Evolutionary conservation across 2,797 vertebrate species (phyloP), one percentile per base, ranked within the genome.

Genomic region (Paedocypris micromegethes): DNA sequence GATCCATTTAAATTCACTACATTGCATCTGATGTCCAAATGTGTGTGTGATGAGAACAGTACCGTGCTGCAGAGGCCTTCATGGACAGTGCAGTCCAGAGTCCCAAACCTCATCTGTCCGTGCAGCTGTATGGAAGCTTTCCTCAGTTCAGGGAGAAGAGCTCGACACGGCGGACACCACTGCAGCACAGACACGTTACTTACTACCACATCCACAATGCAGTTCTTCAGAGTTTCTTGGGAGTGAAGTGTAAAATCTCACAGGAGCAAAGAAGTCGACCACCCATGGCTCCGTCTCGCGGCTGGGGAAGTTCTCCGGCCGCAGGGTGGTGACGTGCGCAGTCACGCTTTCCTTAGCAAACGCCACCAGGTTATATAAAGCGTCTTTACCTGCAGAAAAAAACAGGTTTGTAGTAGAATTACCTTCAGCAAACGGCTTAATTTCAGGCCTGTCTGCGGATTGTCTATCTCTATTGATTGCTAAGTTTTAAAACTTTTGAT

Each of bases 251-350:
- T 3, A 52, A 23, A 2, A 68, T 90, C 90, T 87, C 83, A 98
- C 96, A 74, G 96, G 96, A 65, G 94, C 94, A 67, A 99, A 99
- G 87, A 99, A 99, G 84, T 99, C 96, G 49, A 99, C 94, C 68
- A 99, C 89, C 96, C 96, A 99, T 0, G 96, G 93, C 63, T 98
- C 94, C 78, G 93, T 93, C n/a, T 90, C 87, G 75, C 90, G 90
- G 6, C 89, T 88, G 51, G 96, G 96, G 83, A 99, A 99, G 88
- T 95, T 99, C 63, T 96, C 91, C 2, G 96, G 96, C 70, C 90
- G 84, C 75, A 99, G 88, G 0, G 96, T 96, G 55, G 92, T 91
- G 73, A 99, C 94, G 2, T 97, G 92, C 66, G 96, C 94, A 2
- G 85, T 90, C 49, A 97, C 92, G 2, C 96, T 99, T 82, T 98